These are phyloP conservation scores for Aleiodes sp. DNA, from an alignment of 1,140 invertebrate genomes.

Conservation along the genomic window DNA sequence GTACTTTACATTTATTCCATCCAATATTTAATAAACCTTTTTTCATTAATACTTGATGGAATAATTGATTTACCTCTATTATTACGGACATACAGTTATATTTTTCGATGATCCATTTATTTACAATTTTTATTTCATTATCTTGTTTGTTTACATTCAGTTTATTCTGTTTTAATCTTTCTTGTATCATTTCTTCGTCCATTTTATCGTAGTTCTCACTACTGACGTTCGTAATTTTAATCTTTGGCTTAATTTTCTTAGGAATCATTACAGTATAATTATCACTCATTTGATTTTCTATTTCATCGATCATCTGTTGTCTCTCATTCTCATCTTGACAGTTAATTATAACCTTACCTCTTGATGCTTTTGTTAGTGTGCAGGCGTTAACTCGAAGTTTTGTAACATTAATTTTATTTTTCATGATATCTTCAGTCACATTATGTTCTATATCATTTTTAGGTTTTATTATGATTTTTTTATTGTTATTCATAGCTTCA, in stretches of 20 bases:
- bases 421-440: background rate
- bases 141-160: background rate
- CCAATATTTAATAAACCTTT: slow-evolving; percentile 4
- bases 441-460: background rate
- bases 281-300: background rate
- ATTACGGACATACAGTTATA: background rate
- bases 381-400: background rate
- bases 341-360: background rate
- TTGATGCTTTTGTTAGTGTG: background rate
- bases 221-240: background rate
- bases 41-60: background rate
- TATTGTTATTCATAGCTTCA: too few species aligned
- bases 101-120: background rate
- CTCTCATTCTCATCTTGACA: background rate
- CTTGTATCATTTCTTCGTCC: background rate
- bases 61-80: background rate
- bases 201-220: background rate
- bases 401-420: background rate
- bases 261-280: background rate
- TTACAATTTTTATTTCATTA: background rate
- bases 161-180: background rate
- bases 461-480: background rate
- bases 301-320: background rate
- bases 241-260: background rate
- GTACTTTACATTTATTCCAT: slow-evolving; percentile 16